Conservation (phyloP, 2,797 vertebrate genomes). For the Calcarius lapponicus region DNA sequence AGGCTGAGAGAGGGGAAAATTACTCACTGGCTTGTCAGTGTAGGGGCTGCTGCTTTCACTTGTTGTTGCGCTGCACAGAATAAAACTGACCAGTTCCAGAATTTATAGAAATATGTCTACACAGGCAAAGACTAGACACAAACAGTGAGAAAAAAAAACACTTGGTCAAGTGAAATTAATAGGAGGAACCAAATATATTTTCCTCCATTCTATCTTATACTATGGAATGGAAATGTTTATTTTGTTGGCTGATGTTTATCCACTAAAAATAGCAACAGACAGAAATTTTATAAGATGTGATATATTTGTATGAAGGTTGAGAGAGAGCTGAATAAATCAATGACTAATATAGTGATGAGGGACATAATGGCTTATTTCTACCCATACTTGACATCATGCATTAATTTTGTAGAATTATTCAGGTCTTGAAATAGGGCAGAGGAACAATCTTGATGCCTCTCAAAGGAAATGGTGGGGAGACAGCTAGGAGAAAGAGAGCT, state of each 20-base stretch:
- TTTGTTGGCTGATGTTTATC: background rate
- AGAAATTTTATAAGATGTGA: constrained; percentile 3
- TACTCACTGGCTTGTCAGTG: background rate
- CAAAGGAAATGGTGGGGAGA: constrained; percentile 49
- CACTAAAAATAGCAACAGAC: constrained; percentile 5
- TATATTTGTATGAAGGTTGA: constrained; percentile 2
- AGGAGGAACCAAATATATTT: background rate
- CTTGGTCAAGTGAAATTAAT: background rate
- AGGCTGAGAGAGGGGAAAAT: background rate
- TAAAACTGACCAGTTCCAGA: background rate
- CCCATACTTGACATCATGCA: constrained; percentile 39
- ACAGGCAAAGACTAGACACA: background rate
- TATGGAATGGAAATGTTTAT: constrained; percentile 1
- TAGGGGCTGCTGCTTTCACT: background rate
- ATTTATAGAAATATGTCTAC: background rate
- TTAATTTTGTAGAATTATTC: constrained; percentile 53
- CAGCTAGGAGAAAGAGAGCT: constrained; percentile 28
- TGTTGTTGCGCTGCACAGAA: background rate
- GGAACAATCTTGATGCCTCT: constrained; percentile 39
- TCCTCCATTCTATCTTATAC: background rate
- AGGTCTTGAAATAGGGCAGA: constrained; percentile 47
- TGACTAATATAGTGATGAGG: constrained; percentile 50
- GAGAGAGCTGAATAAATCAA: constrained; percentile 22
- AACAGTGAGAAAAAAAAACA: background rate
- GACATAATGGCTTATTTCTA: constrained; percentile 48